Percentiles rank a stretch among this genome's conserved stretches.
Conservation (phyloP, 1,140 invertebrate species). For the Branchinecta lynchi region DNA sequence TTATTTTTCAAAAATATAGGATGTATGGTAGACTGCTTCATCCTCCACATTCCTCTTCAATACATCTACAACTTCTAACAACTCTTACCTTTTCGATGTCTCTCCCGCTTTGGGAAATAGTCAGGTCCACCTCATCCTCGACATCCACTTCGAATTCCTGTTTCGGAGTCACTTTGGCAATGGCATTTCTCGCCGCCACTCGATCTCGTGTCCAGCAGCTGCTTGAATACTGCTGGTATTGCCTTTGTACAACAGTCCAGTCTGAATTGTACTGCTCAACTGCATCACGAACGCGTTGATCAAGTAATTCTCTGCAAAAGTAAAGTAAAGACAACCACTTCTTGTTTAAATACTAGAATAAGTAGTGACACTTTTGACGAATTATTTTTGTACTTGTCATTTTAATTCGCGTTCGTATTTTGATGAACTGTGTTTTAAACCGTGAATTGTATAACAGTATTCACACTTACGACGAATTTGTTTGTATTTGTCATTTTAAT, state of each 20-base stretch:
- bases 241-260: slow-evolving; percentile 62
- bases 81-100: background rate
- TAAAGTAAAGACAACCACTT: slow-evolving; percentile 16
- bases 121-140: slow-evolving; percentile 24
- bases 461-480: no score
- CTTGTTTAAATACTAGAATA: background rate
- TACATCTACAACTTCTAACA: no score
- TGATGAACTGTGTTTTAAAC: no score
- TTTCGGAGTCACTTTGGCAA: slow-evolving; percentile 40
- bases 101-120: background rate
- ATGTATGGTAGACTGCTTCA: no score
- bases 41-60: no score
- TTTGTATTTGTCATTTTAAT: no score
- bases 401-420: no score
- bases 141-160: slow-evolving; percentile 55
- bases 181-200: slow-evolving; percentile 39
- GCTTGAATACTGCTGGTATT: slow-evolving; percentile 53
- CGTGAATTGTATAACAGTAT: no score
- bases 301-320: slow-evolving; percentile 45
- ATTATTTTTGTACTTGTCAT: no score
- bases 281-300: slow-evolving; percentile 68
- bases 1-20: no score
- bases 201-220: slow-evolving; percentile 41
- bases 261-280: slow-evolving; percentile 73
- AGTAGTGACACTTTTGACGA: no score